Evolutionary conservation across 2,888 invertebrate genomes (phyloP).

Genomic region (Automeris io): DNA sequence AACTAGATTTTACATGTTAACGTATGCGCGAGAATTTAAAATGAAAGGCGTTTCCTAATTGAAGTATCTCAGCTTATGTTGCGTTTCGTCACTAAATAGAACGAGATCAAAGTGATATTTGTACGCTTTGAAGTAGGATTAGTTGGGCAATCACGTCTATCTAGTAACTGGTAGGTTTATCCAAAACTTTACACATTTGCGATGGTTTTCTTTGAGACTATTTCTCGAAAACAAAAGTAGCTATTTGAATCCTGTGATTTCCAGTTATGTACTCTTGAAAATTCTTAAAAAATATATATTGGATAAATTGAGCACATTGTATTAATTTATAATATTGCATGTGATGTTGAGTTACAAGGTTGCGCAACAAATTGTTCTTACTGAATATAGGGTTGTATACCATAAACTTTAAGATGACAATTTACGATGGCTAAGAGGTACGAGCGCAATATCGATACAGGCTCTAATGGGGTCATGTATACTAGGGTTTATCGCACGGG

Average conservation of each 20-base stretch:
- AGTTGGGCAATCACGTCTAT: slow-evolving; percentile 22
- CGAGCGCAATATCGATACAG: no score
- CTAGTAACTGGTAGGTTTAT: neutral
- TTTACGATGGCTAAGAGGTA: no score
- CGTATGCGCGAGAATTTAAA: slow-evolving; percentile 36
- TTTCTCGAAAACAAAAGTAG: neutral
- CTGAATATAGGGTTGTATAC: no score
- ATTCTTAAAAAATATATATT: no score
- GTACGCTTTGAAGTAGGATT: slow-evolving; percentile 54
- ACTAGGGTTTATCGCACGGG: no score
- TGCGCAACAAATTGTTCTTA: no score
- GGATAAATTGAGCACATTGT: no score
- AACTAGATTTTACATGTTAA: slow-evolving; percentile 38
- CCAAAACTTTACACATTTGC: neutral
- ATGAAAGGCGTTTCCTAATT: slow-evolving; percentile 49
- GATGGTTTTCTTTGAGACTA: neutral
- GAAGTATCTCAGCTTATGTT: slow-evolving; percentile 41
- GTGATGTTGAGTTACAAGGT: no score
- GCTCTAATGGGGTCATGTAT: no score
- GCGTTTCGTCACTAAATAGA: slow-evolving; percentile 50
- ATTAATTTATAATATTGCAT: no score
- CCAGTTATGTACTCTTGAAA: no score
- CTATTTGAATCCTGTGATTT: neutral
- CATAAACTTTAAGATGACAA: no score
- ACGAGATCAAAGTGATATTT: slow-evolving; percentile 56